phyloP scores from a whole-genome alignment of 2,888 invertebrate species.

The Seladonia tumulorum region DNA sequence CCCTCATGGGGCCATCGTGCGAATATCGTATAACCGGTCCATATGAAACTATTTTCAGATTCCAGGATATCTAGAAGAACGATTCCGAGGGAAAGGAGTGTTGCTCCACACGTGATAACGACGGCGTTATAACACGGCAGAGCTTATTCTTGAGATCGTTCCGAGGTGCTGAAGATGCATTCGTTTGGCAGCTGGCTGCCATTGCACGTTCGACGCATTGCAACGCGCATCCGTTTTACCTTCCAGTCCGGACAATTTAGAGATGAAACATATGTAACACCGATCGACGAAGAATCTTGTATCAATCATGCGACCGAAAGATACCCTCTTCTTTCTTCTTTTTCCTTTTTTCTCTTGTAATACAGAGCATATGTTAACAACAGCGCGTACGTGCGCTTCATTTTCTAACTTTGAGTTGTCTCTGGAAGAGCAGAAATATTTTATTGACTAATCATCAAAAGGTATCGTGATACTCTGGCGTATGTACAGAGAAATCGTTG shows the following conservation, averaged over 20 bases:
- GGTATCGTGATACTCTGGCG: conserved; percentile 6
- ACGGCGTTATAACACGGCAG: conserved; percentile 69
- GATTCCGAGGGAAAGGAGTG: conserved; percentile 84
- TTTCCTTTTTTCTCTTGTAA: conserved; percentile 12
- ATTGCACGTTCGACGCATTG: conserved; percentile 52
- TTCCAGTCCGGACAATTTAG: conserved; percentile 48
- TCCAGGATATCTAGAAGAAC: conserved; percentile 87
- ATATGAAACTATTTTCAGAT: conserved; percentile 85
- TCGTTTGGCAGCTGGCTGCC: conserved; percentile 76
- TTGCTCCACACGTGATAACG: conserved; percentile 81
- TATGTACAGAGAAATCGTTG: background rate
- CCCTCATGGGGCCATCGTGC: conserved; percentile 14
- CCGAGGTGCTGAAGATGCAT: conserved; percentile 61
- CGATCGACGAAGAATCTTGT: conserved; percentile 19
- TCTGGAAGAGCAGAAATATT: conserved; percentile 15
- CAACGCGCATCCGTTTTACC: conserved; percentile 49
- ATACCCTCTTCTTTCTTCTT: conserved; percentile 13
- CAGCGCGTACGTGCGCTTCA: conserved; percentile 18
- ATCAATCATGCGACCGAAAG: conserved; percentile 28
- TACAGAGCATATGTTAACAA: conserved; percentile 14
- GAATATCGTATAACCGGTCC: conserved; percentile 52
- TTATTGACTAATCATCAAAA: conserved; percentile 8
- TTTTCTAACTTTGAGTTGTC: conserved; percentile 40
- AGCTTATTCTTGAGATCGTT: conserved; percentile 69
- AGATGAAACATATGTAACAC: conserved; percentile 39